Percentiles rank a stretch among this genome's conserved stretches.
These are phyloP conservation scores for Crematogaster levior DNA, from an alignment of 2,888 invertebrate species.

Conservation along the genomic window DNA sequence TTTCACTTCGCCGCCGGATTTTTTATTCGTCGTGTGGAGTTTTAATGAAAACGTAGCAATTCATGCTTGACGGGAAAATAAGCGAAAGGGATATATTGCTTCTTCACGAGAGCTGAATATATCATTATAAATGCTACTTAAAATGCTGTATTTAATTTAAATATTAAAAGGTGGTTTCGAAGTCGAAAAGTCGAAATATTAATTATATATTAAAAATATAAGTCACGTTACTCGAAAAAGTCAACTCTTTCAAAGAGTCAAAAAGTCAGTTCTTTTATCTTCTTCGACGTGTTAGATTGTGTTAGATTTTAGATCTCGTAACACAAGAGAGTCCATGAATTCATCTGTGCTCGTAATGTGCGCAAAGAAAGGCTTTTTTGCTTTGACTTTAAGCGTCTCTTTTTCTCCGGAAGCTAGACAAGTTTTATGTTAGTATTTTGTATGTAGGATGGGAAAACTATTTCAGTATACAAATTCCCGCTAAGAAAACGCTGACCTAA, in stretches of 20 bases:
- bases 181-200: no score
- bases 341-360: background rate
- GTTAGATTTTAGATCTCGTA: background rate
- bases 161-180: background rate
- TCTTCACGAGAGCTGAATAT: background rate
- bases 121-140: background rate
- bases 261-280: background rate
- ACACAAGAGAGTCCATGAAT: background rate
- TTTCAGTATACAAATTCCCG: conserved; percentile 34
- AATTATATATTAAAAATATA: background rate
- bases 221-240: background rate
- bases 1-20: conserved; percentile 33
- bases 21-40: conserved; percentile 42
- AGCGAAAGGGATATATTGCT: conserved; percentile 2
- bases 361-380: background rate
- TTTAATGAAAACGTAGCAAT: conserved; percentile 43
- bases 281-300: background rate
- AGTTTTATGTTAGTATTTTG: background rate
- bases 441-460: conserved; percentile 8
- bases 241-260: background rate
- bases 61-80: conserved; percentile 14
- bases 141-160: background rate
- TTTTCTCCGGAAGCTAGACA: background rate
- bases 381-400: background rate
- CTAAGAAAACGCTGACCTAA: conserved; percentile 38